Percentiles rank a stretch among this genome's conserved stretches.
Evolutionary conservation across 2,888 invertebrate species (phyloP).

Genomic region (Diplolepis rosae): DNA sequence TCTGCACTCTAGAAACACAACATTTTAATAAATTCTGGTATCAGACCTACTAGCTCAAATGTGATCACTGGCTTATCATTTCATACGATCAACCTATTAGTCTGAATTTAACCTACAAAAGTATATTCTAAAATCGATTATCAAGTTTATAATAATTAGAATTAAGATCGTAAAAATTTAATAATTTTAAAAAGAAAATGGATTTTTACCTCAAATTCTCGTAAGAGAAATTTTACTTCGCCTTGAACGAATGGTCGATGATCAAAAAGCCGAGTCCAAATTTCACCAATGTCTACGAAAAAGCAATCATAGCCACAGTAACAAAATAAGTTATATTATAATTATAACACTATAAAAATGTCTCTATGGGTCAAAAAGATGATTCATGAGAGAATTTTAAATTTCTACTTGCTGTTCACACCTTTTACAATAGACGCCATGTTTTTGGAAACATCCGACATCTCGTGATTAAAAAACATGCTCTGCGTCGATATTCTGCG

Average conservation of each 20-base stretch:
- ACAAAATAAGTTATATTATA: slow-evolving; percentile 29
- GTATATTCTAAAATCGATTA: not conserved
- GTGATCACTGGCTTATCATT: not conserved
- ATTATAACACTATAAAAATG: slow-evolving; percentile 24
- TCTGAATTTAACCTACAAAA: not conserved
- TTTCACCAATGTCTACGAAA: slow-evolving; percentile 83
- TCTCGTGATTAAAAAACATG: slow-evolving; percentile 3
- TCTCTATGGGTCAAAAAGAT: slow-evolving; percentile 25
- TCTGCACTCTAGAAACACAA: too few species aligned
- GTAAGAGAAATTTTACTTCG: slow-evolving; percentile 87
- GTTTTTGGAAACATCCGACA: slow-evolving; percentile 29
- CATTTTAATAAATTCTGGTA: too few species aligned
- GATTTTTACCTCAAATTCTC: slow-evolving; percentile 88
- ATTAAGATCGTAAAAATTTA: not conserved
- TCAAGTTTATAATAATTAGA: not conserved
- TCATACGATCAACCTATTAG: not conserved
- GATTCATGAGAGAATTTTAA: slow-evolving; percentile 20
- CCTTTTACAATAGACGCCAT: slow-evolving; percentile 72
- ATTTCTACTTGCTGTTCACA: slow-evolving; percentile 47
- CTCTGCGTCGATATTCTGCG: not conserved
- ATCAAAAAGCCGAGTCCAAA: slow-evolving; percentile 90
- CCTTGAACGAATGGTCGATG: slow-evolving; percentile 90
- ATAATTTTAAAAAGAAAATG: not conserved
- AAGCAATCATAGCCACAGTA: slow-evolving; percentile 32
- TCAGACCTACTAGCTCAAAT: too few species aligned